Percentiles rank a stretch among this genome's conserved stretches.
phyloP scores from a whole-genome alignment of 2,888 invertebrate species.

The Melieria omissa region DNA sequence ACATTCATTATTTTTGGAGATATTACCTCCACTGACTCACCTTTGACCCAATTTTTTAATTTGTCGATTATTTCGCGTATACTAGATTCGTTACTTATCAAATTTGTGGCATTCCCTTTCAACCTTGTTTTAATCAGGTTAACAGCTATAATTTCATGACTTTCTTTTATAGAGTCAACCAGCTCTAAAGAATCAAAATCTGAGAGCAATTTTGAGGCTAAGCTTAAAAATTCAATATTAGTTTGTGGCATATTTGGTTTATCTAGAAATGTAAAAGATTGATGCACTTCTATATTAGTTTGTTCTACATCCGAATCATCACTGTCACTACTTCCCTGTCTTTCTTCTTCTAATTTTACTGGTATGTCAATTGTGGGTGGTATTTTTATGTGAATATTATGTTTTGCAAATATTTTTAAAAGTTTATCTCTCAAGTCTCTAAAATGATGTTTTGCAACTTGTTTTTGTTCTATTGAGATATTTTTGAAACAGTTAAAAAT shows the following conservation, averaged over 20 bases:
- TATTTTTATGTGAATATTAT: conserved; percentile 1
- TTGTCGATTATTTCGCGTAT: conserved; percentile 14
- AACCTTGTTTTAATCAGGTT: conserved; percentile 11
- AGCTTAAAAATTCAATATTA: not conserved
- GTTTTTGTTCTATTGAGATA: not conserved
- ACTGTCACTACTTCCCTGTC: conserved; percentile 3
- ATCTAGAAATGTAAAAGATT: too few relatives aligned
- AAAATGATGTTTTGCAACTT: not conserved
- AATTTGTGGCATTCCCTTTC: conserved; percentile 12
- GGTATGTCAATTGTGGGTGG: not conserved
- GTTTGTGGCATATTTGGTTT: conserved; percentile 2
- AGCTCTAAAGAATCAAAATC: conserved; percentile 10
- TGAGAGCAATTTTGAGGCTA: not conserved
- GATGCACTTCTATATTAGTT: not conserved
- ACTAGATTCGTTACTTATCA: conserved; percentile 15
- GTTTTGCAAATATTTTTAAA: conserved; percentile 3
- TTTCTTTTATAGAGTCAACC: conserved; percentile 15
- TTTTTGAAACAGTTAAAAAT: not conserved
- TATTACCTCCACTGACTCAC: conserved; percentile 16
- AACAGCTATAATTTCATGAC: conserved; percentile 10
- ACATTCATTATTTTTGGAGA: conserved; percentile 17
- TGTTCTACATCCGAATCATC: conserved; percentile 5
- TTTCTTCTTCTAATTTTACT: conserved; percentile 1
- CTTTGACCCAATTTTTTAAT: conserved; percentile 4
- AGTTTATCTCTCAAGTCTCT: conserved; percentile 11